phyloP scores from a whole-genome alignment of 2,797 vertebrate genomes.

The Pseudochirops cupreus region DNA sequence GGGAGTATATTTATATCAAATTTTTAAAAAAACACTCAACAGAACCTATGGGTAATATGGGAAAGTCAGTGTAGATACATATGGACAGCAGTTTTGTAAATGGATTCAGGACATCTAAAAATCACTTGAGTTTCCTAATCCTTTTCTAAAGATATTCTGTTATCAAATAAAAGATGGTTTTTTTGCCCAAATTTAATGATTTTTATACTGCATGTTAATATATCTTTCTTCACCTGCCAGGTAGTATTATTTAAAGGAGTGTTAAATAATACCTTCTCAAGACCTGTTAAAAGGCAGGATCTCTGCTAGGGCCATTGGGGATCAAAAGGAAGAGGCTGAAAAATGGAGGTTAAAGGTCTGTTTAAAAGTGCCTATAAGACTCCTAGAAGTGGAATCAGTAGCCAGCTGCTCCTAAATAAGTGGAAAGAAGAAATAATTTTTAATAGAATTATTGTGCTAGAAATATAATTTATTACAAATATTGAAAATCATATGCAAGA shows the following conservation, averaged over 20 bases:
- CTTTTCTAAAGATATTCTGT: conserved; percentile 27
- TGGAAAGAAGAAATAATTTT: background rate
- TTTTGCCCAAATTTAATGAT: background rate
- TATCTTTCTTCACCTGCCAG: background rate
- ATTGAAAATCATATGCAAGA: background rate
- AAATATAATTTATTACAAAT: background rate
- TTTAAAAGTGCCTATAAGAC: background rate
- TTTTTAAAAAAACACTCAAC: conserved; percentile 23
- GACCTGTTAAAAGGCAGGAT: background rate
- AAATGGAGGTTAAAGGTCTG: background rate
- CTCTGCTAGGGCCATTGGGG: background rate
- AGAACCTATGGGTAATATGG: background rate
- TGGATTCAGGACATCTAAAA: conserved; percentile 12
- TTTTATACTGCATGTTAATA: background rate
- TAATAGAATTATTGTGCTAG: background rate
- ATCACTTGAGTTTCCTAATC: conserved; percentile 19
- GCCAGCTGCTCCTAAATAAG: background rate
- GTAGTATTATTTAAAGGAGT: background rate
- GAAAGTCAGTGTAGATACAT: conserved; percentile 21
- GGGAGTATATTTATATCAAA: conserved; percentile 31
- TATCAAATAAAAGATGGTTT: background rate
- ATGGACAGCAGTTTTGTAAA: conserved; percentile 32
- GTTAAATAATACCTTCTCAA: background rate
- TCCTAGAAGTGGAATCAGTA: background rate
- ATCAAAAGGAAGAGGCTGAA: background rate